Percentiles rank a stretch among this genome's conserved stretches.
Evolutionary conservation across 2,797 vertebrate genomes (phyloP).

Genomic region (Leucoraja ocellata): DNA sequence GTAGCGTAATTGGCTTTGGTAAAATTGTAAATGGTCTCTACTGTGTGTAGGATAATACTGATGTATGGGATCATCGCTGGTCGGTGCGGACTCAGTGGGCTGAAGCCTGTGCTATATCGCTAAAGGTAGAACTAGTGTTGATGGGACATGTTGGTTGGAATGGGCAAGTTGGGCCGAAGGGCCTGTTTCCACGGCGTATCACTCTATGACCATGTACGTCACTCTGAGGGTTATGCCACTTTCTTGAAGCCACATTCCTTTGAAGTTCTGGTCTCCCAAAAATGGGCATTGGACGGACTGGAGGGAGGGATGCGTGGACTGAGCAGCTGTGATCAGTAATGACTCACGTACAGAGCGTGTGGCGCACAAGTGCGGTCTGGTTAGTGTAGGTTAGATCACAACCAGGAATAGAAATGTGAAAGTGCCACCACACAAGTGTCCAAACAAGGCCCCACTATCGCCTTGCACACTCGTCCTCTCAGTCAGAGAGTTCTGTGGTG

Average conservation of each 20-base stretch:
- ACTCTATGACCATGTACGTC: too few species aligned
- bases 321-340: not conserved
- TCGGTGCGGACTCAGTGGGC: too few species aligned
- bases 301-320: not conserved
- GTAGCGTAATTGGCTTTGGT: too few species aligned
- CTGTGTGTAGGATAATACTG: too few species aligned
- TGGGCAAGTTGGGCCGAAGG: too few species aligned
- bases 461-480: not conserved
- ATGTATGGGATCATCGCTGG: too few species aligned
- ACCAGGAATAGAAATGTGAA: not conserved
- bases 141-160: too few species aligned
- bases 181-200: too few species aligned
- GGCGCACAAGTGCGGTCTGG: not conserved
- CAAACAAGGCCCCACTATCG: not conserved
- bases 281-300: not conserved
- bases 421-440: not conserved
- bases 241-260: not conserved
- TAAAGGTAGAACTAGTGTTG: too few species aligned
- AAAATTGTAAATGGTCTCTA: too few species aligned
- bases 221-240: not conserved
- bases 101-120: too few species aligned
- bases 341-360: not conserved
- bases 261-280: not conserved
- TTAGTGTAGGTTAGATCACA: not conserved
- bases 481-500: not conserved